Evolutionary conservation across 2,113 vertebrate species (phyloP).

Genomic region (Cyprinodon tularosa): DNA sequence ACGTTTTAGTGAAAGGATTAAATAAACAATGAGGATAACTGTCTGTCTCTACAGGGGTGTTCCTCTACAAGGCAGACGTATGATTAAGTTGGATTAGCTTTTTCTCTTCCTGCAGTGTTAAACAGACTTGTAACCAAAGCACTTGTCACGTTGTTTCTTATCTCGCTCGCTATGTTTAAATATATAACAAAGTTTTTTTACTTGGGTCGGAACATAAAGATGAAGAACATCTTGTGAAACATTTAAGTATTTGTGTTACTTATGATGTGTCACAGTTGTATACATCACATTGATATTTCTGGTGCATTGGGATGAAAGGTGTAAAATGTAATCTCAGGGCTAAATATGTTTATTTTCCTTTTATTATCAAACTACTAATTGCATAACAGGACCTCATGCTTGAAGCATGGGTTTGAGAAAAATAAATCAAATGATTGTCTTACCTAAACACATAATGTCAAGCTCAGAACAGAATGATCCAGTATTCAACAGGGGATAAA

Average conservation of each 20-base stretch:
- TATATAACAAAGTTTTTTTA: background rate
- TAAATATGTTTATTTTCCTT: too few species aligned
- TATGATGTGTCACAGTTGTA: background rate
- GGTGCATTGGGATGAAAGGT: too few species aligned
- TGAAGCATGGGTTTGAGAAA: too few species aligned
- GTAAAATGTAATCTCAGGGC: background rate
- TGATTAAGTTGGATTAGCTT: conserved; percentile 50
- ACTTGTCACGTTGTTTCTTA: background rate
- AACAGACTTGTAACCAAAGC: conserved; percentile 32
- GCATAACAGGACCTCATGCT: too few species aligned
- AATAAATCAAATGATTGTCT: too few species aligned
- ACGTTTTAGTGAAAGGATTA: background rate
- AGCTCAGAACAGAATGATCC: too few species aligned
- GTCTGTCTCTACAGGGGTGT: conserved; percentile 44
- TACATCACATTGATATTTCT: background rate
- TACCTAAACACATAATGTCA: too few species aligned
- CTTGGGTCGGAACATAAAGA: background rate
- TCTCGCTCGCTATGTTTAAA: background rate
- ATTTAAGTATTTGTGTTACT: background rate
- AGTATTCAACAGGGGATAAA: too few species aligned
- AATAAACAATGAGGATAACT: background rate
- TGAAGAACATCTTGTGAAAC: background rate
- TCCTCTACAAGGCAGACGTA: conserved; percentile 42
- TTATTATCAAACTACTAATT: too few species aligned
- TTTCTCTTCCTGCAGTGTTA: conserved; percentile 44